Percentiles rank a stretch among this genome's conserved stretches.
phyloP scores from a whole-genome alignment of 2,113 vertebrate species.

The Phalacrocorax pelagicus region DNA sequence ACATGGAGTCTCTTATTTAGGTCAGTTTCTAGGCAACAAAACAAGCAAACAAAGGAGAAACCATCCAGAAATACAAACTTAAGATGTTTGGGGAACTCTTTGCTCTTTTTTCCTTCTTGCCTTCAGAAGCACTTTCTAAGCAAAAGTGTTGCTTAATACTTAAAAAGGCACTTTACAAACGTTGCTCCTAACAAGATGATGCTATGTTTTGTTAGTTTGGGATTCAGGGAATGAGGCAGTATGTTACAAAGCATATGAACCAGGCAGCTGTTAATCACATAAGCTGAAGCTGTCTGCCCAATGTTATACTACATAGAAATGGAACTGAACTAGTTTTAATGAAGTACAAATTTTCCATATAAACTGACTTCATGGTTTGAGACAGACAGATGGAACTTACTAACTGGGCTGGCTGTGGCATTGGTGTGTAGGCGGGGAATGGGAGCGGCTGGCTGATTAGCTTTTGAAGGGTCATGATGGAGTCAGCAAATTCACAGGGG shows the following conservation, averaged over 20 bases:
- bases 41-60: constrained; percentile 51
- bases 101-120: neutral
- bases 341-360: neutral
- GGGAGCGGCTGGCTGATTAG: neutral
- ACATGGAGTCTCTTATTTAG: neutral
- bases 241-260: neutral
- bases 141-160: neutral
- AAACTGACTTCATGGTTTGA: neutral
- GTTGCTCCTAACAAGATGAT: neutral
- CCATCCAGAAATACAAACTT: constrained; percentile 7
- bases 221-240: neutral
- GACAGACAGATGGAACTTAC: neutral
- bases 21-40: constrained; percentile 48
- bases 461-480: neutral
- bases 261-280: neutral
- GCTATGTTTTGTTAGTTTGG: neutral
- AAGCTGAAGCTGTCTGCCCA: neutral
- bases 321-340: neutral
- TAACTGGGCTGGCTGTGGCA: neutral
- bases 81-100: neutral
- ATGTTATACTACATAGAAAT: neutral
- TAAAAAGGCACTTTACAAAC: neutral
- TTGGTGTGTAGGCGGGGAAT: neutral
- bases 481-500: neutral
- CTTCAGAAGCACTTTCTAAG: neutral